A percentile compares a stretch with the other conserved stretches of the same genome.
Evolutionary conservation across 1,140 invertebrate genomes (phyloP).

Genomic region (Mizuhopecten yessoensis): DNA sequence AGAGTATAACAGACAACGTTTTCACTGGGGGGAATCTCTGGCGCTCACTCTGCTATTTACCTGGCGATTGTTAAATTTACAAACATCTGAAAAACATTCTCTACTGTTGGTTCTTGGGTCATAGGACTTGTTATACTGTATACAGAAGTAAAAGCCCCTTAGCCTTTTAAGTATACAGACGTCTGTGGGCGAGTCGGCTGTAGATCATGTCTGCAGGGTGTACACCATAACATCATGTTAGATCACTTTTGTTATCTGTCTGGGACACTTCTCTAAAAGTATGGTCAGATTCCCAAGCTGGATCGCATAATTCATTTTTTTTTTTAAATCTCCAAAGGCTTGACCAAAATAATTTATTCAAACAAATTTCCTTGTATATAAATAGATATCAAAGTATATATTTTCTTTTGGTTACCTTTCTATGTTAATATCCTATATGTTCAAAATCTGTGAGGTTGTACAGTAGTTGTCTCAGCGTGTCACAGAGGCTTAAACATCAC

Average conservation of each 20-base stretch:
- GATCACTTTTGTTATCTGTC: slow-evolving; percentile 25
- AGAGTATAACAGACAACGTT: neutral
- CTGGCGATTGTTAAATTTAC: neutral
- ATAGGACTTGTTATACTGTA: neutral
- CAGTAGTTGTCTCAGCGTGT: neutral
- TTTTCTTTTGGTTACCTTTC: neutral
- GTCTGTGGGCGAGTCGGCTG: neutral
- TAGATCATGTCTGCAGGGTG: neutral
- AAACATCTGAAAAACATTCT: neutral
- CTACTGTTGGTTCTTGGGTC: neutral
- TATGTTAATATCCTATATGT: neutral
- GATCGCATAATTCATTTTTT: too few relatives aligned
- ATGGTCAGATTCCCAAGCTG: neutral
- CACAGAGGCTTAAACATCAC: neutral
- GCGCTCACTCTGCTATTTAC: neutral
- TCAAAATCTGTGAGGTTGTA: neutral
- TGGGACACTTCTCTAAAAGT: neutral
- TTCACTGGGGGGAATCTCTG: slow-evolving; percentile 17
- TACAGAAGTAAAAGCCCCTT: neutral
- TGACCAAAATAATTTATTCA: neutral
- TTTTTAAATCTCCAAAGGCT: too few relatives aligned
- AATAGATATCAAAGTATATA: neutral
- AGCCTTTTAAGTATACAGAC: neutral
- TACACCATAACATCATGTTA: slow-evolving; percentile 35
- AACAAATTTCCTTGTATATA: neutral